phyloP scores from a whole-genome alignment of 1,140 invertebrate genomes.

The Conus betulinus region DNA sequence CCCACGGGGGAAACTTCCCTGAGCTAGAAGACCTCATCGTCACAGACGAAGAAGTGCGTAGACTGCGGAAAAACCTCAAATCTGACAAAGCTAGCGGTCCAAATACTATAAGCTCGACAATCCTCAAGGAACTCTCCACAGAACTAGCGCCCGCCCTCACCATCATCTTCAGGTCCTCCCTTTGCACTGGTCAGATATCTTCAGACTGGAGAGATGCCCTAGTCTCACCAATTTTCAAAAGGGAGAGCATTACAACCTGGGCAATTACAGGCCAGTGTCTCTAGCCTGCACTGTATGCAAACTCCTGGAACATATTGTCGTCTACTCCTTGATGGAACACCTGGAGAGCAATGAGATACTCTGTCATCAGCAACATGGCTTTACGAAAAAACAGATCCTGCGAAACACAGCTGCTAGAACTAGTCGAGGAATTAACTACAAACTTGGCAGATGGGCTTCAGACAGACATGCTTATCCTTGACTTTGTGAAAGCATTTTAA shows the following conservation, averaged over 20 bases:
- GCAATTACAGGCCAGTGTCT: conserved; percentile 44
- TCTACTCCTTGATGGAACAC: conserved; percentile 31
- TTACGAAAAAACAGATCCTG: conserved; percentile 33
- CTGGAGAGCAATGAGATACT: conserved; percentile 9
- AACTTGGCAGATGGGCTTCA: background rate
- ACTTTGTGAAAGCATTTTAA: conserved; percentile 24
- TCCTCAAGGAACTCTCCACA: conserved; percentile 28
- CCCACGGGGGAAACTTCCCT: no score
- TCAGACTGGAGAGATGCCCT: background rate
- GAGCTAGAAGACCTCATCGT: no score
- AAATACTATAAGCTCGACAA: conserved; percentile 21
- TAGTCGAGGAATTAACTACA: background rate
- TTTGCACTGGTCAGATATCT: conserved; percentile 35
- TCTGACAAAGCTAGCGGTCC: conserved; percentile 36
- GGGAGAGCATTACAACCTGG: conserved; percentile 32
- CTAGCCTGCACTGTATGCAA: conserved; percentile 41
- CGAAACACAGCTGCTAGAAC: background rate
- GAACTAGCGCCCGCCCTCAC: background rate
- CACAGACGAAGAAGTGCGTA: background rate
- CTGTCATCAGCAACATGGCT: conserved; percentile 33
- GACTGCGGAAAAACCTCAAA: conserved; percentile 24
- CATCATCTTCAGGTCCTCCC: background rate
- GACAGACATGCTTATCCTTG: no score
- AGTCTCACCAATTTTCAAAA: background rate
- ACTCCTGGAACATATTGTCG: conserved; percentile 33